Evolutionary conservation across 2,113 vertebrate genomes (phyloP), one percentile per base, ranked within the genome.

Genomic region (Nothoprocta pentlandii): DNA sequence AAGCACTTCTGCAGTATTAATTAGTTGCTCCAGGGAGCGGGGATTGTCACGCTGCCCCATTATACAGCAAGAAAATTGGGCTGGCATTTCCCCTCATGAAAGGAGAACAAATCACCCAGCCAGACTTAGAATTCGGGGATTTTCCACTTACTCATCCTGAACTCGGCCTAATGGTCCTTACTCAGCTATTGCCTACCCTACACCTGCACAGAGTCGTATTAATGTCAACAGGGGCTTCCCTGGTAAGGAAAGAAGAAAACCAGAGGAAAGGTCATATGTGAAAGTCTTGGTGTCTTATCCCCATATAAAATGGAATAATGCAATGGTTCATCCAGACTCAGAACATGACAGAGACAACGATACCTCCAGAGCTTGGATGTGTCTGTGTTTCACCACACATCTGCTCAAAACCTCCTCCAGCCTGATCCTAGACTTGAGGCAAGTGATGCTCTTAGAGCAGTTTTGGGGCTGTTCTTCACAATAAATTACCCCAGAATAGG

Each of bases 141-240:
- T 96, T 94, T 89, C 91, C 91, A 89, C 75, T 96, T 91, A 85
- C 58, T 92, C 84, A 90, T 87, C 84, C 89, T 30, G 1, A 86
- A n/a, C 19, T 49, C 92, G 87, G 80, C 74, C 89, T 87, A 17
- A 62, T 94, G 86, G 41, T 62, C 78, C 86, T 96, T 53, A 89
- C 83, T 95, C 94, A 86, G 80, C 80, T 78, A 32, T 63, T 78
- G 22, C 71, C 87, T 89, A 25, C 51, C 49, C 63, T 82, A 86
- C 90, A 94, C 70, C 78, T 62, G 78, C 75, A 76, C 68, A 64
- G 34, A 69, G 53, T 61, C 16, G 62, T 26, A 7, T 41, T 66
- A 13, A 36, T 70, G 68, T 62, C 73, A 83, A 63, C 80, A 67
- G 82, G 82, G 88, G 80, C 23, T 95, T 93, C 90, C 92, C 83